Conservation (phyloP, 2,113 vertebrate genomes). For the Rhabdomys dilectus region DNA sequence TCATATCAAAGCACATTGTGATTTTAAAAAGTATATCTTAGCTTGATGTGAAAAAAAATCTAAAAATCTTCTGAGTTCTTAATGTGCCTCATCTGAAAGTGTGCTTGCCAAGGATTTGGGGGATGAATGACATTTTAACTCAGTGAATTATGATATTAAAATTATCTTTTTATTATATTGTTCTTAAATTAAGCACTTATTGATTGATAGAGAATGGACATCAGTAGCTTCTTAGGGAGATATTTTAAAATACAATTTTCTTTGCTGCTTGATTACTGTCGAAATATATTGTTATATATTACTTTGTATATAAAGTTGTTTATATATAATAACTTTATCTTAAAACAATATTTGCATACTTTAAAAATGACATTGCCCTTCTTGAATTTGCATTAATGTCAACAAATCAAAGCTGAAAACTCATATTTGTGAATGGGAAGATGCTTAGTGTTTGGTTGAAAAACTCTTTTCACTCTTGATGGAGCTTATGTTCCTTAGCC, state of each 20-base stretch:
- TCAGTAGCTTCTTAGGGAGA: neutral
- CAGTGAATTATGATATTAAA: conserved; percentile 30
- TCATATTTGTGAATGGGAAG: conserved; percentile 45
- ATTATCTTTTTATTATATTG: neutral
- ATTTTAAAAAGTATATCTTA: conserved; percentile 3
- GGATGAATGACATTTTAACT: conserved; percentile 22
- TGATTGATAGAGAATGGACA: neutral
- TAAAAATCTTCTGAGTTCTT: conserved; percentile 7
- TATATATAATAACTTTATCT: conserved; percentile 48
- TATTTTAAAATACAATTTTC: conserved; percentile 7
- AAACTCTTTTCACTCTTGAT: conserved; percentile 62
- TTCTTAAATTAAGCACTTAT: conserved; percentile 21
- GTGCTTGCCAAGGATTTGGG: neutral
- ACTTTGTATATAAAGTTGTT: conserved; percentile 35
- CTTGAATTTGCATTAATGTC: conserved; percentile 63
- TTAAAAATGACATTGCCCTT: conserved; percentile 36
- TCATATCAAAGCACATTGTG: neutral
- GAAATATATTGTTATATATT: neutral
- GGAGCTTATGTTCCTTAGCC: conserved; percentile 79
- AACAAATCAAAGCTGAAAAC: conserved; percentile 68
- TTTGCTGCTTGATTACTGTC: conserved; percentile 19
- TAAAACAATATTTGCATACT: conserved; percentile 5
- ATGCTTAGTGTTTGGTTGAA: conserved; percentile 70
- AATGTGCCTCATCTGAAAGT: conserved; percentile 36
- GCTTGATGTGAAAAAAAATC: neutral